A percentile compares a stretch with the other conserved stretches of the same genome.
Evolutionary conservation across 2,888 invertebrate genomes (phyloP).

Genomic region (Hemicrepidius hirtus): DNA sequence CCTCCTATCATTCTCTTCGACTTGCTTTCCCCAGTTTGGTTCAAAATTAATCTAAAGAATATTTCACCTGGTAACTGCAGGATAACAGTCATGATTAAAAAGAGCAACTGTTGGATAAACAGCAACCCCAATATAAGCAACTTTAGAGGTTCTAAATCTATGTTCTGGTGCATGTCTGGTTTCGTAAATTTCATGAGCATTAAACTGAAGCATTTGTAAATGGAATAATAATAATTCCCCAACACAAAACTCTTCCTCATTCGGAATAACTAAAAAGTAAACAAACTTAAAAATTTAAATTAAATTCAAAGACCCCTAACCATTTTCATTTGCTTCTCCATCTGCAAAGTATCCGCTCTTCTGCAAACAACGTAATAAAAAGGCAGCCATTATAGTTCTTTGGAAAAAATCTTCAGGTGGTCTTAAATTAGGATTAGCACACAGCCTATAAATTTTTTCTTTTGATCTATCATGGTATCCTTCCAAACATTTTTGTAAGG

Average conservation of each 20-base stretch:
- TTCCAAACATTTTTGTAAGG: slow-evolving; percentile 72
- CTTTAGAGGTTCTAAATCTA: slow-evolving; percentile 73
- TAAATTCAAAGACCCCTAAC: slow-evolving; percentile 56
- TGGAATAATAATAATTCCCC: slow-evolving; percentile 81
- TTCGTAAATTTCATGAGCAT: slow-evolving; percentile 89
- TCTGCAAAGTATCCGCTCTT: slow-evolving; percentile 79
- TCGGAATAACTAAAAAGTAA: slow-evolving; percentile 64
- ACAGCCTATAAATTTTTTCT: slow-evolving; percentile 77
- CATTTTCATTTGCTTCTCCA: slow-evolving; percentile 67
- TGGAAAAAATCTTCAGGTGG: slow-evolving; percentile 82
- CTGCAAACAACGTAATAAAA: slow-evolving; percentile 82
- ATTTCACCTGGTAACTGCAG: slow-evolving; percentile 82
- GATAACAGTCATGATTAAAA: slow-evolving; percentile 90
- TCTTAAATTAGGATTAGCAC: slow-evolving; percentile 79
- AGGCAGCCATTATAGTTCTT: slow-evolving; percentile 85
- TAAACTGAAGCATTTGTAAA: slow-evolving; percentile 87
- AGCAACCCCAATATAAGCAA: slow-evolving; percentile 80
- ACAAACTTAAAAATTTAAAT: neutral
- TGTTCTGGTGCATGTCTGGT: slow-evolving; percentile 75
- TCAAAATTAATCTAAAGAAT: too few species aligned
- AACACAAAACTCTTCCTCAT: slow-evolving; percentile 76
- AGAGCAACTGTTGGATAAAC: slow-evolving; percentile 85
- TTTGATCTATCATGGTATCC: slow-evolving; percentile 73
- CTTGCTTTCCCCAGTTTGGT: too few species aligned
- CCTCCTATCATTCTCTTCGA: too few species aligned